A percentile compares a stretch with the other conserved stretches of the same genome.
Conservation (phyloP, 1,140 invertebrate genomes). For the Nebria ingens region DNA sequence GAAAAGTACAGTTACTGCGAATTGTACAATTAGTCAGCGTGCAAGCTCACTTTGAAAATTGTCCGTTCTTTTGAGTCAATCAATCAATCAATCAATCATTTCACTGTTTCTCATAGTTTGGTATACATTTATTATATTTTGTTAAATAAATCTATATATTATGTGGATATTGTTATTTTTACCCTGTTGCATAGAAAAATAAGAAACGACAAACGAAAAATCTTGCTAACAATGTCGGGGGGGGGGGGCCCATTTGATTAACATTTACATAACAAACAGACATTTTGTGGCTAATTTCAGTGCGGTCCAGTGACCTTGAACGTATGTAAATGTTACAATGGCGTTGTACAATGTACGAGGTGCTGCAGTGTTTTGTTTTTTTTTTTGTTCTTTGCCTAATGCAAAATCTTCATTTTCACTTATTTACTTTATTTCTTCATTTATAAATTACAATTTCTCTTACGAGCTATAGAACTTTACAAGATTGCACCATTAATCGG, state of each 20-base stretch:
- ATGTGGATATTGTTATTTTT: conserved; percentile 26
- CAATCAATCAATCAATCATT: too few species aligned
- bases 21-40: too few species aligned
- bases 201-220: conserved; percentile 17
- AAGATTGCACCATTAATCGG: conserved; percentile 1
- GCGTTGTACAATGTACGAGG: conserved; percentile 1
- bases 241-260: neutral
- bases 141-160: conserved; percentile 20
- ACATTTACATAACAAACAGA: neutral
- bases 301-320: neutral
- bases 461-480: conserved; percentile 2
- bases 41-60: too few species aligned
- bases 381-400: neutral
- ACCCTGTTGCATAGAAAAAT: conserved; percentile 26
- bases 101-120: too few species aligned
- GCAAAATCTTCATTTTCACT: neutral
- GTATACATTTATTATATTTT: conserved; percentile 23
- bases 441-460: conserved; percentile 5
- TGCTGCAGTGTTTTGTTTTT: neutral
- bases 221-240: neutral
- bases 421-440: neutral
- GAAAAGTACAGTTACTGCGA: too few species aligned
- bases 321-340: neutral
- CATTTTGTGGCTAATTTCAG: neutral
- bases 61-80: too few species aligned